Conservation (phyloP, 2,888 invertebrate genomes). For the Drosophila pseudotalamancana region DNA sequence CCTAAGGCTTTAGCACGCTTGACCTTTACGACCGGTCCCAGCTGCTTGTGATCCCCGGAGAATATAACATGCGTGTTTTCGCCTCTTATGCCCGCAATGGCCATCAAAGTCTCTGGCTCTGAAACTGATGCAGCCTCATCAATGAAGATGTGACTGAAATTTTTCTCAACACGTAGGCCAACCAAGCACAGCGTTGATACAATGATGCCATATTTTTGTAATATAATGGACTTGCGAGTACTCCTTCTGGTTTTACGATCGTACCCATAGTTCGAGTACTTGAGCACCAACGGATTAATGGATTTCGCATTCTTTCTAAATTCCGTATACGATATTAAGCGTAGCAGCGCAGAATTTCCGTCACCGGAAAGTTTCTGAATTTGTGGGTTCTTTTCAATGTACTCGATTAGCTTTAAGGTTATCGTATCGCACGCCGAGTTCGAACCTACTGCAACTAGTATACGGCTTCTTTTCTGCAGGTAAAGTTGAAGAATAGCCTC, state of each 20-base stretch:
- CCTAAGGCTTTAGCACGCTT: slow-evolving; percentile 70
- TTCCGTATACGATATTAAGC: slow-evolving; percentile 83
- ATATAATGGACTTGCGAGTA: neutral
- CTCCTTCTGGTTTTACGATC: rapidly evolving
- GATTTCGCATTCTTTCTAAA: slow-evolving; percentile 70
- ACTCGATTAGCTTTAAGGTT: slow-evolving; percentile 84
- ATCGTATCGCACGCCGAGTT: slow-evolving; percentile 90
- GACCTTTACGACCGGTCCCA: slow-evolving; percentile 88
- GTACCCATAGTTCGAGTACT: slow-evolving; percentile 82
- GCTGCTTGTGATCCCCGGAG: slow-evolving; percentile 90
- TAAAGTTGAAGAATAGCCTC: slow-evolving; percentile 88
- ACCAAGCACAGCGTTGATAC: slow-evolving; percentile 87
- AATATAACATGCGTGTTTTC: slow-evolving; percentile 86
- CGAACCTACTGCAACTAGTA: slow-evolving; percentile 89
- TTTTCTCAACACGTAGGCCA: too few species aligned
- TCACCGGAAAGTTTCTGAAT: neutral
- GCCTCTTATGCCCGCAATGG: slow-evolving; percentile 83
- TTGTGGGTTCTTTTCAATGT: slow-evolving; percentile 33
- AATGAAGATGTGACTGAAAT: slow-evolving; percentile 86
- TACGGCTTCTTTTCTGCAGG: slow-evolving; percentile 70
- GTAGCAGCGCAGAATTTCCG: slow-evolving; percentile 73
- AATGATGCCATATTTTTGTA: slow-evolving; percentile 86
- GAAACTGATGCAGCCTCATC: slow-evolving; percentile 91
- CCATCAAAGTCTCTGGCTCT: slow-evolving; percentile 89
- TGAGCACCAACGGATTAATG: slow-evolving; percentile 67